Evolutionary conservation across 2,888 invertebrate species (phyloP), one percentile per base, ranked within the genome.

Genomic region (Drosophila robusta): DNA sequence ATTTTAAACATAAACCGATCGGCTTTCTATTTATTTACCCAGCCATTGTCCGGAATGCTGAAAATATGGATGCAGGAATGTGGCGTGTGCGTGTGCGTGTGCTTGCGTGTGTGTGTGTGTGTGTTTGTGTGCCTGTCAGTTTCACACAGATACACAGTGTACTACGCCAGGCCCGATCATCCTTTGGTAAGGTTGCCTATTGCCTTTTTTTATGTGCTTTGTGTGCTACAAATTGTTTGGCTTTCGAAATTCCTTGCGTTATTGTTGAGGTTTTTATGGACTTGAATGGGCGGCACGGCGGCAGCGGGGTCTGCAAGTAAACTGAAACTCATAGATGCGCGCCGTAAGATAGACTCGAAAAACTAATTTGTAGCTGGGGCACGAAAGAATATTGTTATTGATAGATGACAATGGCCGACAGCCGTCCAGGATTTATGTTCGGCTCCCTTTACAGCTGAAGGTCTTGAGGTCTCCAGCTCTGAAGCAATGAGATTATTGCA

Each of bases 141-240:
- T 61, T 42, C 63, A 58, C 45, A 57, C 45, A 62, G 45, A 54
- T 49, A 44, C 45, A 32, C 34, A 18, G 38, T 11, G 42, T 54
- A 32, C 26, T 36, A 22, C 46, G 34, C 36, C 38, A 12, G 24
- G 42, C 45, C 67, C 32, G 75, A 76, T 77, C 66, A 60, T 62
- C 65, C 49, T 62, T 56, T 57, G 49, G 45, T 50, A 24, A 32
- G 50, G 39, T 50, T 39, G 24, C 24, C 58, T 58, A 32, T 51
- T 54, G 41, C 46, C 39, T 42, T 63, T 70, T 70, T 73, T 72
- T 82, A 68, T 86, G 73, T 71, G 75, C 78, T 74, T 81, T 85
- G 75, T 87, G 73, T 82, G 79, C 77, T 83, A 79, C 86, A 86
- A 84, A 84, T 84, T 85, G 88, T 86, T 80, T 85, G 77, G 88